phyloP scores from a whole-genome alignment of 2,797 vertebrate genomes.

The Taenioides sp. region DNA sequence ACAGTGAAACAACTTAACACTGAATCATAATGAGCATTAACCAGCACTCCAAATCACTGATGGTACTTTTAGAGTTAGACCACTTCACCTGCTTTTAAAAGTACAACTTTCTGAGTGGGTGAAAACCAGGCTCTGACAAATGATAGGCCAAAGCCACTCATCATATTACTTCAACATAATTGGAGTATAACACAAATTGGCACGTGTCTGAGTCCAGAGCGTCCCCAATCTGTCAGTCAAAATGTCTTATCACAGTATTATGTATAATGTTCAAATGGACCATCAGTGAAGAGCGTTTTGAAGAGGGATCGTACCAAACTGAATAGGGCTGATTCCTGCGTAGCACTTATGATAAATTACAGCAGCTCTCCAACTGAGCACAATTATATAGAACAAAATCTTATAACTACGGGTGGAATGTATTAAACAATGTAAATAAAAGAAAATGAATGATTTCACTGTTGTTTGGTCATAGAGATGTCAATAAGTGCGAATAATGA shows the following conservation, averaged over 20 bases:
- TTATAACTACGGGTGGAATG: not conserved
- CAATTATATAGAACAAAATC: conserved; percentile 19
- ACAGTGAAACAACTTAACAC: conserved; percentile 41
- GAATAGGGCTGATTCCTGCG: conserved; percentile 32
- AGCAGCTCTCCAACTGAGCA: conserved; percentile 13
- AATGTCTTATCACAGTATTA: conserved; percentile 48
- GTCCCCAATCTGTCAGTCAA: conserved; percentile 61
- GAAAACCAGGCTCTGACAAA: conserved; percentile 37
- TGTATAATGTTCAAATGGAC: conserved; percentile 46
- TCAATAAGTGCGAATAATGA: too few species aligned
- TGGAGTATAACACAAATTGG: conserved; percentile 40
- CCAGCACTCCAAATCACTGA: conserved; percentile 31
- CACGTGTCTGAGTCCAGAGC: conserved; percentile 21
- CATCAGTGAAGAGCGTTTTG: conserved; percentile 24
- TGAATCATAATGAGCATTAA: conserved; percentile 16
- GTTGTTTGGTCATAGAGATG: too few species aligned
- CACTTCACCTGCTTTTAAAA: conserved; percentile 25
- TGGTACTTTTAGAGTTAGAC: conserved; percentile 31
- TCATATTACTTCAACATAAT: conserved; percentile 51
- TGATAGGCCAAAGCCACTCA: conserved; percentile 33
- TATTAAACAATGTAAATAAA: too few species aligned
- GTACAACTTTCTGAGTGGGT: conserved; percentile 13
- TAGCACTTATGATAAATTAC: conserved; percentile 47
- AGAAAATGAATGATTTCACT: too few species aligned
- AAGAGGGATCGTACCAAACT: conserved; percentile 18